Evolutionary conservation across 2,888 invertebrate genomes (phyloP), one percentile per base, ranked within the genome.

Genomic region (Actias luna): DNA sequence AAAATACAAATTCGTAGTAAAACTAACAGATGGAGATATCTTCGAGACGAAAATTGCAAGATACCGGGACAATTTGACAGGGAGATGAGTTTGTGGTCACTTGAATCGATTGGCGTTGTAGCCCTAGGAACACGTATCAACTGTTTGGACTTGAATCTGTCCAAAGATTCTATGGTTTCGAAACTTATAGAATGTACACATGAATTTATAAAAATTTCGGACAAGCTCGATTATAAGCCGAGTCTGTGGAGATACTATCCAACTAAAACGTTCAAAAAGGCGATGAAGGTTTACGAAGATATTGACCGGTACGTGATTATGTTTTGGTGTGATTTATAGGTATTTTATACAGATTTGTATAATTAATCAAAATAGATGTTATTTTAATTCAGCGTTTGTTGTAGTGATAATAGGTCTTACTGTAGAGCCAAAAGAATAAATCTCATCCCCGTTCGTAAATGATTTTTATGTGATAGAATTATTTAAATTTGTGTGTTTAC

Each of bases 41-140:
- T 93, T 64, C 92, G 93, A 59, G 87, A 94, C 68, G 81, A 85
- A 7, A 84, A 92, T 0, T 83, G 93, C 31, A 94, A 93, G 82
- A 89, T 95, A 65, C 93, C 93, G 1, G 83, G 83, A 0, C 89
- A 94, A 65, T 94, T 95, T 58, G 80, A 87, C 62, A 85, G 88
- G 27, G 94, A 94, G 79, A 84, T 94, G 71, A 93, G 93, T 67
- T 89, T 94, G 69, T 95, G 95, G 95, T 91, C 94, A 0, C 78
- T 95, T 31, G 95, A 95, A 77, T 94, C 93, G 0, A 85, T 88
- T 16, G 85, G 79, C 0, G 78, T 88, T 59, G 85, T 92, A 0
- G 87, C 88, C 1, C 71, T 92, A 8, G 92, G 92, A 0, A 78
- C 80, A 12, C 80, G 91, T 0, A 72, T 92, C 0, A 85, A 87